A percentile compares a stretch with the other conserved stretches of the same genome.
Conservation (phyloP, 2,888 invertebrate genomes). For the Ametastegia equiseti region DNA sequence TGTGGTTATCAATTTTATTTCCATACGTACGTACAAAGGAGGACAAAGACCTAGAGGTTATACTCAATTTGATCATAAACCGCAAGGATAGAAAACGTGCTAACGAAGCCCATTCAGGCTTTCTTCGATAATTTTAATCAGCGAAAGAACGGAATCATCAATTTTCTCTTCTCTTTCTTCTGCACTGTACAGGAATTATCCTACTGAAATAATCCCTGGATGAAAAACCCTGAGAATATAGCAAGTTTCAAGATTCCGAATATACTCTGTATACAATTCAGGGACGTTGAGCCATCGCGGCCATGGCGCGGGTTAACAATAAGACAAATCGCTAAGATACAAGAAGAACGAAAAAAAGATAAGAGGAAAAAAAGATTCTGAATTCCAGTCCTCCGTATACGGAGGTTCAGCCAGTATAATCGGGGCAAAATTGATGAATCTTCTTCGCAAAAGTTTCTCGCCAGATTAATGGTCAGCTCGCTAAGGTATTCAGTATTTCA, state of each 20-base stretch:
- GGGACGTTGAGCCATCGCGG: background rate
- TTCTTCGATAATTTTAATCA: background rate
- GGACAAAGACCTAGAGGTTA: background rate
- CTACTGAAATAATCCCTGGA: background rate
- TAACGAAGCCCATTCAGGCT: constrained; percentile 11
- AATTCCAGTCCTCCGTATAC: background rate
- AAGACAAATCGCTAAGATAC: background rate
- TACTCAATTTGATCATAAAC: background rate
- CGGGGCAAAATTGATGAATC: constrained; percentile 34
- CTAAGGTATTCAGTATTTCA: constrained; percentile 18
- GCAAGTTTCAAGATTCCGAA: background rate
- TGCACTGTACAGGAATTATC: too few relatives aligned
- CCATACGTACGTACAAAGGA: background rate
- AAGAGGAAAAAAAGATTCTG: background rate
- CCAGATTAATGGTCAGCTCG: constrained; percentile 40
- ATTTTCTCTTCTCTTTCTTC: background rate
- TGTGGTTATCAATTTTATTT: constrained; percentile 29
- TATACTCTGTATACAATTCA: background rate
- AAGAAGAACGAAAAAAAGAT: background rate
- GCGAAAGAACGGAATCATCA: background rate
- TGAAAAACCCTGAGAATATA: background rate
- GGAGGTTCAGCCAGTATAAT: background rate
- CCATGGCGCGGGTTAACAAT: background rate
- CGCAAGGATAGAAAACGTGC: background rate
- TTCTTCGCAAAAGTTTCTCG: background rate